Conservation (phyloP, 1,140 invertebrate genomes). For the Rhynchophorus ferrugineus region DNA sequence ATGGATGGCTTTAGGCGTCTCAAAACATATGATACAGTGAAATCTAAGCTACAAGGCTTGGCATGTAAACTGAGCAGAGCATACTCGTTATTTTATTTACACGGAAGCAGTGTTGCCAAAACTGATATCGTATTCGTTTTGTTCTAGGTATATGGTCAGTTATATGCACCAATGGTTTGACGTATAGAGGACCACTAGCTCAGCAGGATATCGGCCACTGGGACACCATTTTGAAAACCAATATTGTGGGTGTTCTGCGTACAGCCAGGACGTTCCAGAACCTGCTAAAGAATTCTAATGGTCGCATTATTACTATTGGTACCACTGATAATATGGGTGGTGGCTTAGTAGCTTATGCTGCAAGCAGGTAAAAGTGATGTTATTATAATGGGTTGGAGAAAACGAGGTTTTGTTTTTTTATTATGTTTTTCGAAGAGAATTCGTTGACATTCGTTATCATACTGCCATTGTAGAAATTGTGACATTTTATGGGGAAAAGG, state of each 20-base stretch:
- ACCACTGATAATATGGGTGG: constrained; percentile 32
- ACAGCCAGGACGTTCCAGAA: constrained; percentile 67
- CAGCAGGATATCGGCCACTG: constrained; percentile 65
- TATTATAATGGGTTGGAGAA: background rate
- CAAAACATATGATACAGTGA: too few species aligned
- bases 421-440: too few species aligned
- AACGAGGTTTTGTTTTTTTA: background rate
- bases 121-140: too few species aligned
- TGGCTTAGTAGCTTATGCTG: constrained; percentile 35
- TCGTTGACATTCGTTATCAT: too few species aligned
- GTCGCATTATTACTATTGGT: constrained; percentile 55
- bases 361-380: constrained; percentile 17
- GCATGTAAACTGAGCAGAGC: too few species aligned
- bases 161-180: constrained; percentile 68
- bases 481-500: too few species aligned
- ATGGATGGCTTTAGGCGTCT: too few species aligned
- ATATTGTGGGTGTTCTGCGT: constrained; percentile 65
- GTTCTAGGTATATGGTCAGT: constrained; percentile 68
- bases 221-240: constrained; percentile 68
- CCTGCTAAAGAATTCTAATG: constrained; percentile 51
- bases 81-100: too few species aligned
- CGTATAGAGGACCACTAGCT: constrained; percentile 59
- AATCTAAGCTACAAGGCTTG: too few species aligned
- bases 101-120: too few species aligned
- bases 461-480: too few species aligned